Evolutionary conservation across 2,113 vertebrate species (phyloP).

Genomic region (Theristicus caerulescens): DNA sequence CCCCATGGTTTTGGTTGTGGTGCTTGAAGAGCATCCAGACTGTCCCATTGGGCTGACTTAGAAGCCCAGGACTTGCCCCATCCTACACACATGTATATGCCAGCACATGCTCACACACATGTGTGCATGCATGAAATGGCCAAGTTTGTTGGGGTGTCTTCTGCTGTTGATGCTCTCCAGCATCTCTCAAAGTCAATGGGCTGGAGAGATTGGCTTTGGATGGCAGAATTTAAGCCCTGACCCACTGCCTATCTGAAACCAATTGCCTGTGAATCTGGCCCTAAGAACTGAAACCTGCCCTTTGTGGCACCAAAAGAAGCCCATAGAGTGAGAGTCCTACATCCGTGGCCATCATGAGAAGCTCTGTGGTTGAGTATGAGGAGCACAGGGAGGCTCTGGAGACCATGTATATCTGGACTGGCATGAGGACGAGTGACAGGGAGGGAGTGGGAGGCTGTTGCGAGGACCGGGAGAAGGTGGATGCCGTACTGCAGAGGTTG

Average conservation of each 20-base stretch:
- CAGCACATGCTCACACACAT: background rate
- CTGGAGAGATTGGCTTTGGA: background rate
- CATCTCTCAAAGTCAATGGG: background rate
- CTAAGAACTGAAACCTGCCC: background rate
- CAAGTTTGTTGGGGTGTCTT: background rate
- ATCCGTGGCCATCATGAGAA: rapidly evolving
- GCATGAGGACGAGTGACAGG: background rate
- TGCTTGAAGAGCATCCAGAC: background rate
- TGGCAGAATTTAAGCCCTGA: background rate
- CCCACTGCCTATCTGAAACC: background rate
- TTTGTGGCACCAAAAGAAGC: background rate
- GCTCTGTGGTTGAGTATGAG: background rate
- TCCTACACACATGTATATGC: background rate
- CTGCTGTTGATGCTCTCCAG: background rate
- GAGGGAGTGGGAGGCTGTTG: background rate
- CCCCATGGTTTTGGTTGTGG: background rate
- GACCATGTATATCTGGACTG: background rate
- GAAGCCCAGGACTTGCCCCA: background rate
- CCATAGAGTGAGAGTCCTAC: background rate
- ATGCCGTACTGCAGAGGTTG: background rate
- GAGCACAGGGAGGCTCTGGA: background rate
- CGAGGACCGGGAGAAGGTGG: background rate
- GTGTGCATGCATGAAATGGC: background rate
- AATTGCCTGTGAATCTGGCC: background rate
- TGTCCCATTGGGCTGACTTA: background rate